phyloP scores from a whole-genome alignment of 2,888 invertebrate species.

The Parasteatoda lunata region DNA sequence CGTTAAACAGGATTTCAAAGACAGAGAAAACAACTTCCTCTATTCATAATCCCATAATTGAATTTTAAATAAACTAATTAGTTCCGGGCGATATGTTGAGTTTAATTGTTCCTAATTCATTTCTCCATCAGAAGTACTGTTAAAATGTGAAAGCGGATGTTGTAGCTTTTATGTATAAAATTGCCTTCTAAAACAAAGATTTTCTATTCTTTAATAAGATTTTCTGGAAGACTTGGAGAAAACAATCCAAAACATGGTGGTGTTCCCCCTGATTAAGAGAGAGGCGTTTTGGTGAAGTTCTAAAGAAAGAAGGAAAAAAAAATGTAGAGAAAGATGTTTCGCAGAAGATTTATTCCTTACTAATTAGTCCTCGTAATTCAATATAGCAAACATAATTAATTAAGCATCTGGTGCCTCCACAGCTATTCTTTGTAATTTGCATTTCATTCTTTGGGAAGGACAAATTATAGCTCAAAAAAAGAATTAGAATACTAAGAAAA shows the following conservation, averaged over 20 bases:
- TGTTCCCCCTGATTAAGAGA: background rate
- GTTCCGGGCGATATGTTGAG: background rate
- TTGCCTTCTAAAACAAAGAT: background rate
- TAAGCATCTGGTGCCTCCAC: conserved; percentile 5
- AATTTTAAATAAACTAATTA: conserved; percentile 1
- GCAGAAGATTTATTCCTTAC: conserved; percentile 15
- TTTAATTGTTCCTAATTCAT: background rate
- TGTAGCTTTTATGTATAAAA: background rate
- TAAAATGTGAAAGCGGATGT: background rate
- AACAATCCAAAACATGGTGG: background rate
- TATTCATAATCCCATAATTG: background rate
- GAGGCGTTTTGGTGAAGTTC: background rate
- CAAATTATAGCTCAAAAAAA: background rate
- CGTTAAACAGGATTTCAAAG: background rate
- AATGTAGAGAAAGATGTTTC: background rate
- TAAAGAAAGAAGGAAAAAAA: background rate
- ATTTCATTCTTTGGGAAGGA: background rate
- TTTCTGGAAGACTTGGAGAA: background rate
- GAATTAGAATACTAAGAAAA: background rate
- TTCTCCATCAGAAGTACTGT: background rate
- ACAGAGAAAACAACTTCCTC: background rate
- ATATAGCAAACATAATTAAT: conserved; percentile 23
- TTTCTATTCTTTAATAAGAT: background rate
- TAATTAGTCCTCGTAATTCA: conserved; percentile 29
- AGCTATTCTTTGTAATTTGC: background rate